Evolutionary conservation across 2,888 invertebrate species (phyloP).

Genomic region (Steinernema hermaphroditum): DNA sequence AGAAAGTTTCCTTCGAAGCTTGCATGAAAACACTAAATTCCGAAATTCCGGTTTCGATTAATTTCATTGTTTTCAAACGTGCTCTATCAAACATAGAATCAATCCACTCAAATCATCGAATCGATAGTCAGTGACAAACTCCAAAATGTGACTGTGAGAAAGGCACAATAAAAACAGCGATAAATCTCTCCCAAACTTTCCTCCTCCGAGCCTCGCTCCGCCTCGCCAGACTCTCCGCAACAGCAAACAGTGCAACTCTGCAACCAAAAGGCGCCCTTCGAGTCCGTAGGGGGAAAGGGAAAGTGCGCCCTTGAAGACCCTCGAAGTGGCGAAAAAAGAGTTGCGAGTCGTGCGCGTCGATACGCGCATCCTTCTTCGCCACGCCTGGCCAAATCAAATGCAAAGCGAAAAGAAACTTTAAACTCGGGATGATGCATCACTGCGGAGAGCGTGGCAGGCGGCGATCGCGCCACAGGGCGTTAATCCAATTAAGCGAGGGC

Average conservation of each 20-base stretch:
- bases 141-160: background rate
- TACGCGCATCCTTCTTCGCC: conserved; percentile 2
- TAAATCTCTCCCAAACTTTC: background rate
- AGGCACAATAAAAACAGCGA: background rate
- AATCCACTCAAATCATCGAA: too few species aligned
- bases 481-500: conserved; percentile 28
- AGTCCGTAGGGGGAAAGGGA: background rate
- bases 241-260: background rate
- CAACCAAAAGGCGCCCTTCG: background rate
- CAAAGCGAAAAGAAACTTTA: conserved; percentile 22
- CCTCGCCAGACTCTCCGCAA: background rate
- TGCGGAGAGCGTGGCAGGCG: background rate
- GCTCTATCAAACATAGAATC: too few species aligned
- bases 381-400: conserved; percentile 10
- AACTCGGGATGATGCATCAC: conserved; percentile 18
- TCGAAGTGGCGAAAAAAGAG: conserved; percentile 17
- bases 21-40: background rate
- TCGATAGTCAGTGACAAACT: too few species aligned
- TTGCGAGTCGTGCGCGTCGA: conserved; percentile 4
- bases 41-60: background rate
- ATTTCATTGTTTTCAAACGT: background rate
- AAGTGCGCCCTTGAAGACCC: conserved; percentile 8
- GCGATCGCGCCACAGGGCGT: background rate
- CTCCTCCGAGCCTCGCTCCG: too few species aligned
- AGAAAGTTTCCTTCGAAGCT: too few species aligned